A percentile compares a stretch with the other conserved stretches of the same genome.
Conservation (phyloP, 2,888 invertebrate species). For the Poecilobothrus nobilitatus region DNA sequence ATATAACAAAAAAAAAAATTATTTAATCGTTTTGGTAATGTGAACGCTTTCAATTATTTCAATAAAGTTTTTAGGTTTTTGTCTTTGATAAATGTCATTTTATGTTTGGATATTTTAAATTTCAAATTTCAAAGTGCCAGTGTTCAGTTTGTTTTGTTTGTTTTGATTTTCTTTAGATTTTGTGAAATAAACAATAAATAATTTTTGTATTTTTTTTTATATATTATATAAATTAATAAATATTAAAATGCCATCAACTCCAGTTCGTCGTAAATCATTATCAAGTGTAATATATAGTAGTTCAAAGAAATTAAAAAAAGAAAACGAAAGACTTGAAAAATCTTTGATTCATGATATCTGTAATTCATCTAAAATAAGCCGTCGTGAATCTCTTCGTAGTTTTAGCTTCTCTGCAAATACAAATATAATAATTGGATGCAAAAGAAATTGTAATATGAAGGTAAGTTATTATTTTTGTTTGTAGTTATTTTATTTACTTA, state of each 20-base stretch:
- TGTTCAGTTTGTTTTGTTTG: constrained; percentile 9
- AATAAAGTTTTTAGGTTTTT: background rate
- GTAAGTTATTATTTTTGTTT: background rate
- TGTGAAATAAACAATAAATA: no score
- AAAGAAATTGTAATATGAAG: background rate
- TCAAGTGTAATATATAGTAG: constrained; percentile 14
- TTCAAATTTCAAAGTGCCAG: background rate
- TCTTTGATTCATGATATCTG: constrained; percentile 23
- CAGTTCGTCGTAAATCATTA: constrained; percentile 15
- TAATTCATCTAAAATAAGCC: constrained; percentile 24
- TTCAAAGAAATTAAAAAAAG: constrained; percentile 2
- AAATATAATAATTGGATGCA: background rate
- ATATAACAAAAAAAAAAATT: no score
- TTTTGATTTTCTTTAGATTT: background rate
- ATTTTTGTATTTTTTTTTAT: no score
- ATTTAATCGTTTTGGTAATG: no score
- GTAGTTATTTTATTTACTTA: no score
- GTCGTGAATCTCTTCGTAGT: constrained; percentile 25
- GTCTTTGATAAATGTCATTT: background rate
- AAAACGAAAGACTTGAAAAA: constrained; percentile 20
- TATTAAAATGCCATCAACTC: constrained; percentile 16
- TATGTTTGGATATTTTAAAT: background rate
- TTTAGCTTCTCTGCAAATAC: background rate
- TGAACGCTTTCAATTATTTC: no score
- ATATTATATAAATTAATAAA: background rate